Percentiles rank a stretch among this genome's conserved stretches.
phyloP scores from a whole-genome alignment of 2,113 vertebrate species.

The Okapia johnstoni region DNA sequence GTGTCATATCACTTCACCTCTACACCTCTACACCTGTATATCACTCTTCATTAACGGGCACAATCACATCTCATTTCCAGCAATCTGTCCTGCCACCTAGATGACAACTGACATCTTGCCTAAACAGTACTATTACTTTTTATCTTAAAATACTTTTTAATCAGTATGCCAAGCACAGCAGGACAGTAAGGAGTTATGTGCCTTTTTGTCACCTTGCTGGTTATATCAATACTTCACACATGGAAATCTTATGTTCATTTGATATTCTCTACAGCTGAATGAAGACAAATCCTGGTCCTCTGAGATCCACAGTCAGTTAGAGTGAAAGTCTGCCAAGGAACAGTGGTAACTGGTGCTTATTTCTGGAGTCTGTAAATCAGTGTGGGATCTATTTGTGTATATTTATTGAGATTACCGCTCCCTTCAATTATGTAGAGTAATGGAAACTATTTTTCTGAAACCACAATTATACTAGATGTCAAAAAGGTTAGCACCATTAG shows the following conservation, averaged over 20 bases:
- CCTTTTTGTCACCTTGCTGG: conserved; percentile 14
- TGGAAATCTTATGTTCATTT: conserved; percentile 29
- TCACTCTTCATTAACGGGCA: background rate
- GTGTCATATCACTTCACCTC: background rate
- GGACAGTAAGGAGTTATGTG: background rate
- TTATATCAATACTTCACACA: background rate
- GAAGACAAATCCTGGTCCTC: conserved; percentile 35
- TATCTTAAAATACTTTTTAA: background rate
- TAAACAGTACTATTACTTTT: background rate
- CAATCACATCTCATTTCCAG: background rate
- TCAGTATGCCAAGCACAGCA: background rate
- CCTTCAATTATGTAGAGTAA: conserved; percentile 46
- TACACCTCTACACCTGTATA: background rate
- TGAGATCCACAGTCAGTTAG: conserved; percentile 34
- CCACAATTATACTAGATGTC: conserved; percentile 26
- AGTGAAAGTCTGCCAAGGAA: conserved; percentile 41
- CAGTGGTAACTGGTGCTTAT: conserved; percentile 36
- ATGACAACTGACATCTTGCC: background rate
- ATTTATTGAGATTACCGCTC: conserved; percentile 40
- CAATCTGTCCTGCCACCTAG: background rate
- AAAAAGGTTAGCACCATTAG: conserved; percentile 20
- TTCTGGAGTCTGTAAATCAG: conserved; percentile 58
- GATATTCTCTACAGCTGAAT: conserved; percentile 55
- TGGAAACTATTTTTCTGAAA: conserved; percentile 53
- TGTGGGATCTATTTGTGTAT: conserved; percentile 42